Conservation (phyloP, 2,888 invertebrate genomes). For the Platycheirus albimanus region DNA sequence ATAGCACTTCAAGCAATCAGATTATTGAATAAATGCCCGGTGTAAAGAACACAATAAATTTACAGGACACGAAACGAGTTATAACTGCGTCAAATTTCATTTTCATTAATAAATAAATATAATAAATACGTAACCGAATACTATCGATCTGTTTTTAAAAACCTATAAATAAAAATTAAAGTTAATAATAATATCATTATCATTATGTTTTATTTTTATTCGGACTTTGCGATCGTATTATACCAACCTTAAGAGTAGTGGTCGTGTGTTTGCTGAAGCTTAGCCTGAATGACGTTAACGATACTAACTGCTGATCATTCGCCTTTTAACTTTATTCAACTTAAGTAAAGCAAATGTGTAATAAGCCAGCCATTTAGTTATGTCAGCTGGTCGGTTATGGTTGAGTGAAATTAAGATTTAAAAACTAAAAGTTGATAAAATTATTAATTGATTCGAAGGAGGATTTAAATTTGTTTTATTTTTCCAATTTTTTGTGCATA, state of each 20-base stretch:
- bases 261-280: constrained; percentile 46
- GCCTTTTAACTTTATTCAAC: constrained; percentile 64
- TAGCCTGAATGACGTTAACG: constrained; percentile 39
- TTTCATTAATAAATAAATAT: constrained; percentile 10
- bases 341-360: constrained; percentile 59
- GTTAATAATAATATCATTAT: constrained; percentile 48
- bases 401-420: constrained; percentile 42
- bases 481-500: no score
- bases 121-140: no score
- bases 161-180: constrained; percentile 32
- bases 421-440: neutral
- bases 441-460: no score
- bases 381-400: constrained; percentile 47
- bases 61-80: constrained; percentile 34
- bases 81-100: constrained; percentile 27
- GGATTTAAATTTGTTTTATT: neutral
- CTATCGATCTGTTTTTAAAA: constrained; percentile 42
- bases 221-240: constrained; percentile 39
- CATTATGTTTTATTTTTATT: constrained; percentile 24
- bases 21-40: constrained; percentile 11
- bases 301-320: constrained; percentile 57
- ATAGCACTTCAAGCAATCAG: neutral
- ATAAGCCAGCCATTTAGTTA: constrained; percentile 23
- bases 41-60: constrained; percentile 1
- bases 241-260: constrained; percentile 37